phyloP scores from a whole-genome alignment of 2,113 vertebrate species.

The Drymodes brunneopygia region DNA sequence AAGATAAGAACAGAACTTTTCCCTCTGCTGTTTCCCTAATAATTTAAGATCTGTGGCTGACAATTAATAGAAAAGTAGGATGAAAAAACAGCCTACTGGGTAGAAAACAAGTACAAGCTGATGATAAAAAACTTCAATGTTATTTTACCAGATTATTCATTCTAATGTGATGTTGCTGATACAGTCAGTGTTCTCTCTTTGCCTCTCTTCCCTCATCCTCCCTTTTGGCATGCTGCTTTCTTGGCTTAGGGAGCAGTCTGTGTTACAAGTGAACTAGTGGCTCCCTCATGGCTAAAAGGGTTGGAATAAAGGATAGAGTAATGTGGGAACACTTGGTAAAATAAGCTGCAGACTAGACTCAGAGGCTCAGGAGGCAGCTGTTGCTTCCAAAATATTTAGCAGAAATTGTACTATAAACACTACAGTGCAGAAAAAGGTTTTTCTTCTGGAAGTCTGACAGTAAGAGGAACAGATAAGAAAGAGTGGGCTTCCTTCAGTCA shows the following conservation, averaged over 20 bases:
- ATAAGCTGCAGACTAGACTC: background rate
- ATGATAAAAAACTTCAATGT: background rate
- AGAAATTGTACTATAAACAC: background rate
- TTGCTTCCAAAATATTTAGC: background rate
- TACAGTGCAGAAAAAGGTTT: background rate
- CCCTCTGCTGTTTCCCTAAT: background rate
- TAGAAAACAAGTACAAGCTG: background rate
- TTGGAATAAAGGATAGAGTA: background rate
- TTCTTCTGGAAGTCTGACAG: background rate
- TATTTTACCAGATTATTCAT: background rate
- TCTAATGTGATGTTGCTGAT: background rate
- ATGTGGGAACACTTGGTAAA: background rate
- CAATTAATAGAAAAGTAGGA: background rate
- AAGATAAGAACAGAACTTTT: background rate
- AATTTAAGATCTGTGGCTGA: background rate
- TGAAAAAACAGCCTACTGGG: background rate
- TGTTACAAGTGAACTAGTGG: background rate
- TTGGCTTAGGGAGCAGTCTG: background rate
- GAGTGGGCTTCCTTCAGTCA: background rate
- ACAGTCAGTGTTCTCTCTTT: background rate
- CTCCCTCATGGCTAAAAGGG: background rate
- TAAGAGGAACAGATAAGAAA: background rate
- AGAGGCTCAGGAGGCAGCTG: background rate
- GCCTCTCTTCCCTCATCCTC: background rate
- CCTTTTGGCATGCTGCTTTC: background rate